Evolutionary conservation across 2,888 invertebrate species (phyloP), one percentile per base, ranked within the genome.

Genomic region (Rhabditoides inermis): DNA sequence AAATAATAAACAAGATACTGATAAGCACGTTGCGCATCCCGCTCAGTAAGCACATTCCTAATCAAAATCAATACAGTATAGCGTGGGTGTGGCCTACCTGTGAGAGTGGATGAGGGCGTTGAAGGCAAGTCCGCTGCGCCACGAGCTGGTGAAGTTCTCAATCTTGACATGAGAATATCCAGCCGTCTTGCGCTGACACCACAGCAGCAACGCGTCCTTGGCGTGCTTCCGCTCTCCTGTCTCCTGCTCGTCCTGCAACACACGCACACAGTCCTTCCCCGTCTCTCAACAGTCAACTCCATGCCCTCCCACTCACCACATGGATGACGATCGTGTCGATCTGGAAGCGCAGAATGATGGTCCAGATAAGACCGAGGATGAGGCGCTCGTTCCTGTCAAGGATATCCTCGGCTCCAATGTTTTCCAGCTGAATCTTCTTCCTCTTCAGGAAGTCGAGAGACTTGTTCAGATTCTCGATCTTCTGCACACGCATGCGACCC

Each of bases 401-500:
- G 65, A 98, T 95, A 79, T 98, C 95, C 80, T 95, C 94, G 18
- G 95, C 94, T 62, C 95, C 95, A 76, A 98, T 95, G 74, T 91
- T 94, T 82, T 95, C 95, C 78, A 95, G 81, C 45, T 92, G 86
- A 44, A 74, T 75, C 53, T 64, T 63, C 55, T 76, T 76, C 48
- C 60, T 57, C 50, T 76, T 76, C 44, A 76, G 52, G 54, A 73
- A 76, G 32, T 75, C 73, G 32, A 76, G 62, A 45, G 69, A 70
- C 81, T 91, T 91, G 82, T 95, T 95, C 76, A 95, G 89, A 79
- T 98, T 98, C 82, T 98, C 95, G 54, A 98, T 88, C 83, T 92
- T 92, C 82, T 95, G 95, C 46, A 98, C 94, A 65, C 94, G 82
- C 87, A 94, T 89, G 61, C 87, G 6, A 39, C 6, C 68, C 26